Evolutionary conservation across 1,140 invertebrate species (phyloP), one percentile per base, ranked within the genome.

Genomic region (Geopemphigus sp.): DNA sequence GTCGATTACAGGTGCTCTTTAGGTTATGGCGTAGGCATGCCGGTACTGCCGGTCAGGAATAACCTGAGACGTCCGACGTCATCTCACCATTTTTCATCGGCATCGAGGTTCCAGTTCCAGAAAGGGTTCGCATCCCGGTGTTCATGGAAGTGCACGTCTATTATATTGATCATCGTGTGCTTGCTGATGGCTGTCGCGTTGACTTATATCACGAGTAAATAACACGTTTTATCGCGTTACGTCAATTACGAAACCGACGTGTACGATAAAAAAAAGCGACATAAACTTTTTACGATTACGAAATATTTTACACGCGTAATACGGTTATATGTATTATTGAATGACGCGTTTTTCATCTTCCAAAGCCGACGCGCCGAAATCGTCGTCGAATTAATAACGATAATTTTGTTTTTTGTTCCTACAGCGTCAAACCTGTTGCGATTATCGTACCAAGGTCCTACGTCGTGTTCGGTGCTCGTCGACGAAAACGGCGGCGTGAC

Each of bases 141-240:
- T 86, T 93, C 92, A 72, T 96, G 95, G 93, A 94, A 94, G 86
- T 93, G 95, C 85, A 91, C 94, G 70, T 93, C 94, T 29, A 92
- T 97, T 83, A 89, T 92, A 72, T 92, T 95, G 83, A 92, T 96
- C 83, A 90, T 94, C 84, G 88, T 95, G 81, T 91, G 92, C 81
- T 89, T 94, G 81, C 89, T 94, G 82, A 87, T 96, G 82, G 89
- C 91, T 81, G 91, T 94, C 76, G 91, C 93, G 78, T 88, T 95
- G 73, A 91, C 92, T 78, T 96, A 95, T 87, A 92, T 97, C 86
- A 92, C 93, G 89, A 93, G 94, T 96, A 88, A 89, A 86, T 85
- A 29, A 45, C 64, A 3, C 8, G n/a, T n/a, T n/a, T 17, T 29
- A 15, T 29, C 15, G 26, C 26, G 26, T 8, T 1, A 17, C 19